A percentile compares a stretch with the other conserved stretches of the same genome.
phyloP scores from a whole-genome alignment of 2,797 vertebrate genomes.

The Falco berigora region DNA sequence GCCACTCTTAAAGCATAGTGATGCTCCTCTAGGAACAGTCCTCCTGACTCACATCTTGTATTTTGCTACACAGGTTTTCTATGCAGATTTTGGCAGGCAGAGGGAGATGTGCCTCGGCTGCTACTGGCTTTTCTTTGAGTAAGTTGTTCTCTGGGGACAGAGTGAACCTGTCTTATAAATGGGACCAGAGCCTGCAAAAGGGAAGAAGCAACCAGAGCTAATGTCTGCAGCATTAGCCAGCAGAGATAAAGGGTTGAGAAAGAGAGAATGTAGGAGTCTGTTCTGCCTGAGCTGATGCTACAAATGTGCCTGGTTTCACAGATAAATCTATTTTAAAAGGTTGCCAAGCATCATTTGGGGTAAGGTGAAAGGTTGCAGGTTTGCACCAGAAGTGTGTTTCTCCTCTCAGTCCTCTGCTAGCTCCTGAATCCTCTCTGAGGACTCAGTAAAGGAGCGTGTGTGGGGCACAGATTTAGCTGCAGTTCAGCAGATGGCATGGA shows the following conservation, averaged over 20 bases:
- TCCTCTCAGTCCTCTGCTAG: background rate
- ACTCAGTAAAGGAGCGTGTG: background rate
- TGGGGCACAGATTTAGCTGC: background rate
- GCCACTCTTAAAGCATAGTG: background rate
- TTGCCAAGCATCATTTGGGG: background rate
- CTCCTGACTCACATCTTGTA: background rate
- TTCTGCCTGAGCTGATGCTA: background rate
- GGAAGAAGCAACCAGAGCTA: background rate
- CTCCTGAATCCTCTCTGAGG: background rate
- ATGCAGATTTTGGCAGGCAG: background rate
- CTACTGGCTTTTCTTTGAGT: background rate
- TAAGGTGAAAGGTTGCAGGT: background rate
- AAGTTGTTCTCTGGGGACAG: background rate
- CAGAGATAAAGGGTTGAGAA: background rate
- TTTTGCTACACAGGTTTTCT: background rate
- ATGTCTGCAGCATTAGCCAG: background rate
- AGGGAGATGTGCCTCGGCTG: background rate
- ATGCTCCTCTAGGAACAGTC: background rate
- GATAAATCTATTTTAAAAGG: background rate
- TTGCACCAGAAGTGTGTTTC: background rate
- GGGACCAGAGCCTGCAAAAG: background rate
- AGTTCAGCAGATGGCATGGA: background rate
- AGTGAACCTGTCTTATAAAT: background rate
- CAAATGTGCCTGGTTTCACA: background rate
- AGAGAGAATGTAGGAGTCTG: background rate